phyloP scores from a whole-genome alignment of 1,140 invertebrate genomes.

The Artemia franciscana region DNA sequence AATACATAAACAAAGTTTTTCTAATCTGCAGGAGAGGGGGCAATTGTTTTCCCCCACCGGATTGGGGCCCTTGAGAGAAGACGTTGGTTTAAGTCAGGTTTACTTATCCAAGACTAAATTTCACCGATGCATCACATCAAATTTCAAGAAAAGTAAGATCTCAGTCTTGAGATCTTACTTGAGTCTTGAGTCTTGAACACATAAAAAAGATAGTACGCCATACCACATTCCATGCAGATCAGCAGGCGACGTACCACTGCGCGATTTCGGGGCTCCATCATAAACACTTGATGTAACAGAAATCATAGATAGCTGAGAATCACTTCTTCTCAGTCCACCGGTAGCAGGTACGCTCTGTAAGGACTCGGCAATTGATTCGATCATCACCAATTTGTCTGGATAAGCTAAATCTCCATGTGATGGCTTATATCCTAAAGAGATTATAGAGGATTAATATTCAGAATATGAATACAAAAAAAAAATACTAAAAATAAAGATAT shows the following conservation, averaged over 20 bases:
- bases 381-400: constrained; percentile 90
- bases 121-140: no score
- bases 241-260: constrained; percentile 40
- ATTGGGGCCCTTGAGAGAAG: no score
- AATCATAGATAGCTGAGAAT: constrained; percentile 36
- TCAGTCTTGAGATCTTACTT: no score
- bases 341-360: constrained; percentile 14
- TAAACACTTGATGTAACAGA: constrained; percentile 26
- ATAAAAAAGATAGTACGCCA: no score
- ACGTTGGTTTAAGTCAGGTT: no score
- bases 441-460: not conserved
- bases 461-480: no score
- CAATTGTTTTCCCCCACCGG: no score
- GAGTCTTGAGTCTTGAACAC: no score
- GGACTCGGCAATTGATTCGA: constrained; percentile 36
- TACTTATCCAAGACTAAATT: no score
- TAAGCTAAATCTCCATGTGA: constrained; percentile 88
- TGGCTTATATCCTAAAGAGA: constrained; percentile 30
- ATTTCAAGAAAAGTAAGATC: no score
- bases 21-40: no score
- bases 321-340: constrained; percentile 18
- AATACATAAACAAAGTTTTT: no score
- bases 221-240: constrained; percentile 96
- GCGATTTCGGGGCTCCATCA: not conserved
- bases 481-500: not conserved